Conservation (phyloP, 2,113 vertebrate species). For the Peromyscus leucopus region DNA sequence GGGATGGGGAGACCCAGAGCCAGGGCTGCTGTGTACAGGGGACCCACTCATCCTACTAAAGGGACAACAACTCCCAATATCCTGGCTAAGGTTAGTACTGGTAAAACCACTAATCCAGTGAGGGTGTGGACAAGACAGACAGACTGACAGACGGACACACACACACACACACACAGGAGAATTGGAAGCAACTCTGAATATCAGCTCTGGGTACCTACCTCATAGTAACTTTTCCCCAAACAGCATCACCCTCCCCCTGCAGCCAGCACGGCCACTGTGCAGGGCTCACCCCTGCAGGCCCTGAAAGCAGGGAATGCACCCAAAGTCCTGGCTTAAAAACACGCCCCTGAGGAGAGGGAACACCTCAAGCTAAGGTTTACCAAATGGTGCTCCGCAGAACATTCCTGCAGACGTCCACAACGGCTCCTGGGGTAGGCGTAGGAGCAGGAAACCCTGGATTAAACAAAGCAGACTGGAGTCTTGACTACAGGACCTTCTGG, state of each 20-base stretch:
- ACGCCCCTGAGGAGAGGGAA: conserved; percentile 22
- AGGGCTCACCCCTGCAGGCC: background rate
- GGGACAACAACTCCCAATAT: background rate
- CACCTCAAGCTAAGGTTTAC: conserved; percentile 55
- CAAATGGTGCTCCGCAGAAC: conserved; percentile 27
- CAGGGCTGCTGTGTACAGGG: background rate
- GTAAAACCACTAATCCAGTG: background rate
- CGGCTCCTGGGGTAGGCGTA: background rate
- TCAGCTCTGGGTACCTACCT: background rate
- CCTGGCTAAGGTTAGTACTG: background rate
- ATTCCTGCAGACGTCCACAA: background rate
- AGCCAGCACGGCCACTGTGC: conserved; percentile 7
- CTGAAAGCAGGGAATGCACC: conserved; percentile 36
- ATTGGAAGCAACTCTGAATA: background rate
- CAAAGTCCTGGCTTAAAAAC: conserved; percentile 39
- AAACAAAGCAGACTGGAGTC: background rate
- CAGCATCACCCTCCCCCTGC: background rate
- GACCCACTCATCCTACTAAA: background rate
- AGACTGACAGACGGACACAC: background rate
- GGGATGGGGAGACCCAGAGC: conserved; percentile 31
- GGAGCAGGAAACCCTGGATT: conserved; percentile 14
- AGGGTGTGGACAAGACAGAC: background rate
- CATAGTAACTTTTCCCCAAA: conserved; percentile 15
- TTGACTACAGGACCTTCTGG: background rate
- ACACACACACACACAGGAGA: background rate